Conservation (phyloP, 2,888 invertebrate species). For the Eueremaeus valkanovi region DNA sequence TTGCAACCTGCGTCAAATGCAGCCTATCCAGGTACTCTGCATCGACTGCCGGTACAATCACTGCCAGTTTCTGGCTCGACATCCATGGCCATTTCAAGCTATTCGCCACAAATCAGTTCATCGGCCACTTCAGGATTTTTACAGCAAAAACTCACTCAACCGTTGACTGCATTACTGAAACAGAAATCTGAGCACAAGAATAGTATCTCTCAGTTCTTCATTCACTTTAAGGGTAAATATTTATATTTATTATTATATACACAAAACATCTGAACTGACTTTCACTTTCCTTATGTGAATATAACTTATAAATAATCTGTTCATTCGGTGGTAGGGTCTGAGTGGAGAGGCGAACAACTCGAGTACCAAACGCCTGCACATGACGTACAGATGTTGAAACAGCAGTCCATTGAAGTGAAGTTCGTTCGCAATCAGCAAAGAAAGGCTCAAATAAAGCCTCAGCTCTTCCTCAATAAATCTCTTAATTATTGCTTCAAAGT, state of each 20-base stretch:
- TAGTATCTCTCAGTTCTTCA: conserved; percentile 30
- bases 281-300: background rate
- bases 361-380: conserved; percentile 40
- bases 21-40: background rate
- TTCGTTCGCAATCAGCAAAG: conserved; percentile 38
- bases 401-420: conserved; percentile 30
- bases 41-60: background rate
- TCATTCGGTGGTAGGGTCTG: conserved; percentile 28
- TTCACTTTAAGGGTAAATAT: conserved; percentile 36
- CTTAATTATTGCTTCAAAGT: conserved; percentile 35
- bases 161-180: conserved; percentile 29
- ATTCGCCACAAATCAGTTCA: conserved; percentile 17
- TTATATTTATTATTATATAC: conserved; percentile 28
- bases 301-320: background rate
- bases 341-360: conserved; percentile 38
- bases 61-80: background rate
- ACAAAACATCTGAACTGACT: background rate
- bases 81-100: background rate
- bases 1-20: background rate
- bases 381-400: conserved; percentile 36
- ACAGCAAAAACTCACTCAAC: conserved; percentile 30
- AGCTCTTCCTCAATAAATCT: conserved; percentile 32
- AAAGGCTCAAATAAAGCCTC: conserved; percentile 18
- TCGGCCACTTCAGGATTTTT: conserved; percentile 30
- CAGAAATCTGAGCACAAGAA: conserved; percentile 33